These are phyloP conservation scores for Xestia c-nigrum DNA, from an alignment of 2,888 invertebrate genomes.

Conservation along the genomic window DNA sequence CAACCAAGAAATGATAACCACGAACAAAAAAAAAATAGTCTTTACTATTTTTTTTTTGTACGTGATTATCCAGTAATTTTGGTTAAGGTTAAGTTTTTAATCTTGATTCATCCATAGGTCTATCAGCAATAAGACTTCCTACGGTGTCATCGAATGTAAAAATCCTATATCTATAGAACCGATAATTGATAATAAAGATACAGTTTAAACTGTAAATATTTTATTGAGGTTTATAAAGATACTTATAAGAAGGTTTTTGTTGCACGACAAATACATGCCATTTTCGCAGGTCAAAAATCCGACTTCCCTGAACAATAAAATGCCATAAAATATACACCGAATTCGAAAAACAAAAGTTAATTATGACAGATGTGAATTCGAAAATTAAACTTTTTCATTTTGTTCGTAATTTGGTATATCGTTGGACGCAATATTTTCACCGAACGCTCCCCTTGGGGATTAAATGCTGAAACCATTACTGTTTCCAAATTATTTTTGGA, in stretches of 20 bases:
- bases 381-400: constrained; percentile 39
- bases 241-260: constrained; percentile 3
- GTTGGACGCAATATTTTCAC: constrained; percentile 7
- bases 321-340: too few relatives aligned
- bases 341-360: constrained; percentile 18
- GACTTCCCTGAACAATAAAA: background rate
- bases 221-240: background rate
- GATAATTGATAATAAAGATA: background rate
- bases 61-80: background rate
- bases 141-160: background rate
- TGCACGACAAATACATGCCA: background rate
- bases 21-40: too few relatives aligned
- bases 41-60: background rate
- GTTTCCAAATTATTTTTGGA: constrained; percentile 36
- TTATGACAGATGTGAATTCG: constrained; percentile 23
- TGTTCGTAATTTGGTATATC: constrained; percentile 6
- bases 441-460: constrained; percentile 6
- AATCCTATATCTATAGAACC: background rate
- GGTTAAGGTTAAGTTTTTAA: background rate
- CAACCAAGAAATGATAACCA: too few relatives aligned
- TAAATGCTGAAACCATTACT: constrained; percentile 20
- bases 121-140: background rate
- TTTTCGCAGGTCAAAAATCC: accelerated
- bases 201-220: too few relatives aligned
- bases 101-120: background rate